A percentile compares a stretch with the other conserved stretches of the same genome.
phyloP scores from a whole-genome alignment of 2,113 vertebrate species.

The Corydoras sp. region DNA sequence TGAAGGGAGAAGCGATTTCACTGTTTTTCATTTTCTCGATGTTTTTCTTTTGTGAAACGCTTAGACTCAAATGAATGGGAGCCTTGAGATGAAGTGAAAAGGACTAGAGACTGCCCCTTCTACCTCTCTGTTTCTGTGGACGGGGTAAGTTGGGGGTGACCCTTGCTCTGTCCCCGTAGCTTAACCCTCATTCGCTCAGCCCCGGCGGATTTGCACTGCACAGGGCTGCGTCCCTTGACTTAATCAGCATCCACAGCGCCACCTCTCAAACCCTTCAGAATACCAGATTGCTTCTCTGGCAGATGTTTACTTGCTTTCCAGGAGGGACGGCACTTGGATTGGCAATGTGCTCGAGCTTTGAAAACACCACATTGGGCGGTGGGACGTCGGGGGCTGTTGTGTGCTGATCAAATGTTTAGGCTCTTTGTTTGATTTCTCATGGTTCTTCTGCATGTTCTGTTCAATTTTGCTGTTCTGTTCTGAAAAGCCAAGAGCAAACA shows the following conservation, averaged over 20 bases:
- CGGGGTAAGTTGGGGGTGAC: slow-evolving; percentile 44
- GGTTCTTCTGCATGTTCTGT: not conserved
- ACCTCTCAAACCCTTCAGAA: slow-evolving; percentile 10
- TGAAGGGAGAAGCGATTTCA: slow-evolving; percentile 25
- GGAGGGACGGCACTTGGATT: not conserved
- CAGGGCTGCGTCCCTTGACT: slow-evolving; percentile 20
- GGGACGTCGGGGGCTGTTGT: not conserved
- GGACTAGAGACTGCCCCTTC: slow-evolving; percentile 45
- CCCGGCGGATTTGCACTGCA: slow-evolving; percentile 24
- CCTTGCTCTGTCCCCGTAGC: slow-evolving; percentile 39
- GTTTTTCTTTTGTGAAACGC: slow-evolving; percentile 47
- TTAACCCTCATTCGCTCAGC: slow-evolving; percentile 7
- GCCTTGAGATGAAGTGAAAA: slow-evolving; percentile 41
- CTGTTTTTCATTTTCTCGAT: slow-evolving; percentile 36
- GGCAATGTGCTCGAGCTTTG: slow-evolving; percentile 23
- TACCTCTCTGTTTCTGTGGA: slow-evolving; percentile 41
- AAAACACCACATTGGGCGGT: slow-evolving; percentile 5
- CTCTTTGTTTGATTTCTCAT: not conserved
- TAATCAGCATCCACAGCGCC: slow-evolving; percentile 10
- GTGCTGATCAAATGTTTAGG: not conserved
- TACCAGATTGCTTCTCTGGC: slow-evolving; percentile 20
- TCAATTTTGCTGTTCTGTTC: slow-evolving; percentile 10
- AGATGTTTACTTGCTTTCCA: slow-evolving; percentile 15
- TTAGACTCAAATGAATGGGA: slow-evolving; percentile 44
- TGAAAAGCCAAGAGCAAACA: slow-evolving; percentile 21